Evolutionary conservation across 2,888 invertebrate species (phyloP).

Genomic region (Megastigmus dorsalis): DNA sequence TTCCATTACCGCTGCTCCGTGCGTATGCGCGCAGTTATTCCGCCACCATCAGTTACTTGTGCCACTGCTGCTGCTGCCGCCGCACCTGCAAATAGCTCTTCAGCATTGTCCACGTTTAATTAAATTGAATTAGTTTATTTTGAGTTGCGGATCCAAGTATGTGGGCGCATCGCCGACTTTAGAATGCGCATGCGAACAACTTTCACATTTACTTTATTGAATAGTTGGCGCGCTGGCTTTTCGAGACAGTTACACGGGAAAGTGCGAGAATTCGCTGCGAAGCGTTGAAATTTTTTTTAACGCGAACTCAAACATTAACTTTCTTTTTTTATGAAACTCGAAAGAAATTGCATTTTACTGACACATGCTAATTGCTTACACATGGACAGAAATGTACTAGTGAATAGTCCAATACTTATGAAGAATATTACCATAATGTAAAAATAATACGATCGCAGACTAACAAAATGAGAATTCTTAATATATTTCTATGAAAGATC

Average conservation of each 20-base stretch:
- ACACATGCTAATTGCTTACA: background rate
- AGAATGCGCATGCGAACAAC: background rate
- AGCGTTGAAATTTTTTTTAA: background rate
- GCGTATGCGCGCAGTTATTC: background rate
- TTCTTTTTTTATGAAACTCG: background rate
- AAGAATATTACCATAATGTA: no score
- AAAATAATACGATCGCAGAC: no score
- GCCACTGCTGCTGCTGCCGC: background rate
- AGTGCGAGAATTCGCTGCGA: background rate
- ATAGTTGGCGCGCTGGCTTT: background rate
- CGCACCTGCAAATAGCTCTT: constrained; percentile 34
- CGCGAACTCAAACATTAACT: background rate
- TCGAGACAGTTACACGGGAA: background rate
- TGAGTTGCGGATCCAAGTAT: constrained; percentile 28
- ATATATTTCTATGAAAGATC: no score
- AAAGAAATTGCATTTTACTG: background rate
- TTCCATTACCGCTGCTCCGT: constrained; percentile 31
- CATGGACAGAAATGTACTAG: no score
- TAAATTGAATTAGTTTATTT: constrained; percentile 48
- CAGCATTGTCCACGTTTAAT: constrained; percentile 41
- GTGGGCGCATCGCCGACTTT: background rate
- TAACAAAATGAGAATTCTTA: no score
- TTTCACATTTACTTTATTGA: constrained; percentile 3
- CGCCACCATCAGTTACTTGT: no score
- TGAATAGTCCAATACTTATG: no score